These are phyloP conservation scores for Temnothorax rugatulus DNA, from an alignment of 2,888 invertebrate species.

Conservation along the genomic window DNA sequence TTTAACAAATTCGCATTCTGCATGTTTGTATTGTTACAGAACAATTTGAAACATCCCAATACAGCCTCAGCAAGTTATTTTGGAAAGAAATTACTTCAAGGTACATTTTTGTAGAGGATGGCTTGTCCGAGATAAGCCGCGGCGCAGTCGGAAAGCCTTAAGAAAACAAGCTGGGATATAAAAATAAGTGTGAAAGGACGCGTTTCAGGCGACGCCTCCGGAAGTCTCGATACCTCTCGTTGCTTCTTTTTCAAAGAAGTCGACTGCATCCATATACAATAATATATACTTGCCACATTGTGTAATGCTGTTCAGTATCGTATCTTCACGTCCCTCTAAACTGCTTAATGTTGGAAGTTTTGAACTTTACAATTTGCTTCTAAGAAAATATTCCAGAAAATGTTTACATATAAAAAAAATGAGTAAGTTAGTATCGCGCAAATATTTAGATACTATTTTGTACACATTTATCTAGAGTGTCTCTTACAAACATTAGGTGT, in stretches of 20 bases:
- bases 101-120: constrained; percentile 34
- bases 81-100: constrained; percentile 59
- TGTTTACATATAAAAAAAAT: not conserved
- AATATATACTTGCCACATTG: not conserved
- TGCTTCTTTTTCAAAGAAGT: constrained; percentile 36
- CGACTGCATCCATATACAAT: not conserved
- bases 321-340: not conserved
- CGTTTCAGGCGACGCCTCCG: constrained; percentile 61
- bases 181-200: constrained; percentile 65
- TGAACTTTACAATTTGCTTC: not conserved
- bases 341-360: not conserved
- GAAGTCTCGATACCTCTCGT: constrained; percentile 59
- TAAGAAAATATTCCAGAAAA: not conserved
- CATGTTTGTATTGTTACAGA: not conserved
- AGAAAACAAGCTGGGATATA: constrained; percentile 67
- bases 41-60: not conserved
- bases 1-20: not conserved
- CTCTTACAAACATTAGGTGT: not conserved
- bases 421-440: not conserved
- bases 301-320: constrained; percentile 5
- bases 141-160: constrained; percentile 51
- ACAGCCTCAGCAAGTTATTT: constrained; percentile 47
- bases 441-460: not conserved
- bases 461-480: not conserved
- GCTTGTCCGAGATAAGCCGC: constrained; percentile 59